Conservation (phyloP, 2,797 vertebrate species). For the Telmatherina bonti region DNA sequence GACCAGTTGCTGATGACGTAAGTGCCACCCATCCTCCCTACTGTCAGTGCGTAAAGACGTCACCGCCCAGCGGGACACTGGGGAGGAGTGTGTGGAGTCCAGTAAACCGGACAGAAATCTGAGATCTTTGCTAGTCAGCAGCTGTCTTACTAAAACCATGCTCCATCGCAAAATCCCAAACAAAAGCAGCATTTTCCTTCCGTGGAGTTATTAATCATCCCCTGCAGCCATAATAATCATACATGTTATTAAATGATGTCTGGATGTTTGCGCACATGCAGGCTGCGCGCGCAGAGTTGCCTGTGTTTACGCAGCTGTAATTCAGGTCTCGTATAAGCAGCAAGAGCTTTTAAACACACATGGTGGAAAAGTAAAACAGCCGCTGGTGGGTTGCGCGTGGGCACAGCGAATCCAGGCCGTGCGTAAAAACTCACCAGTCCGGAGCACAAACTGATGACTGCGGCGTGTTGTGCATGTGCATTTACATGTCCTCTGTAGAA, state of each 20-base stretch:
- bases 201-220: too few species aligned
- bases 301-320: not conserved
- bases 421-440: conserved; percentile 93
- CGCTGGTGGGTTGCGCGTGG: conserved; percentile 30
- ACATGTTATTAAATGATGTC: too few species aligned
- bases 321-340: conserved; percentile 18
- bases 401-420: conserved; percentile 32
- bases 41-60: conserved; percentile 77
- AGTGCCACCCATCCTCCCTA: conserved; percentile 45
- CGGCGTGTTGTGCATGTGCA: conserved; percentile 88
- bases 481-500: conserved; percentile 98
- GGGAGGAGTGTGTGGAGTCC: conserved; percentile 26
- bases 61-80: conserved; percentile 54
- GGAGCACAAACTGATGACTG: conserved; percentile 97
- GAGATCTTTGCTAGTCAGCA: not conserved
- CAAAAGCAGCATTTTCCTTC: too few species aligned
- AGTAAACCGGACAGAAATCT: conserved; percentile 15
- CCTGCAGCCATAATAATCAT: too few species aligned
- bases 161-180: too few species aligned
- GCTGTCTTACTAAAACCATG: not conserved
- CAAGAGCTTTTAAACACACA: conserved; percentile 4
- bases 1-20: conserved; percentile 70
- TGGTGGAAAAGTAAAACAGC: conserved; percentile 37
- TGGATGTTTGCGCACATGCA: too few species aligned
- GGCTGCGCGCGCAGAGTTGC: conserved; percentile 21